phyloP scores from a whole-genome alignment of 2,888 invertebrate species.

The Hemaris fuciformis region DNA sequence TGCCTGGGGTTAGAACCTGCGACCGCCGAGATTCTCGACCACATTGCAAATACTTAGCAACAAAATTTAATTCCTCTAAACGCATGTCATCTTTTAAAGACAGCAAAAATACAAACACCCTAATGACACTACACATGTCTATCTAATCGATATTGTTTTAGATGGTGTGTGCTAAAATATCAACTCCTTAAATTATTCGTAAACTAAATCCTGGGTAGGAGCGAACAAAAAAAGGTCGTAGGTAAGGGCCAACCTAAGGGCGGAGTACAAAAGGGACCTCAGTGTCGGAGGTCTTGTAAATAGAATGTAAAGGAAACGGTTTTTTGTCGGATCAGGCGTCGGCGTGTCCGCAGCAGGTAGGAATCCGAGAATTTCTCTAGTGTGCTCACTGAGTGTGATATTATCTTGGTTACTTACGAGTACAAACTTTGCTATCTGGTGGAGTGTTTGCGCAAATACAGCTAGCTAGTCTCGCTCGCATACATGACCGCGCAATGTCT shows the following conservation, averaged over 20 bases:
- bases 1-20: no score
- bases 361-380: conserved; percentile 46
- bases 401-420: conserved; percentile 63
- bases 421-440: conserved; percentile 68
- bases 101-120: not conserved
- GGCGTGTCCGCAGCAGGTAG: conserved; percentile 61
- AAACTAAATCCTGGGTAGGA: conserved; percentile 41
- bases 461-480: conserved; percentile 57
- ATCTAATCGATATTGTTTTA: conserved; percentile 5
- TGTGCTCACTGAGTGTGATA: conserved; percentile 44
- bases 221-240: conserved; percentile 72
- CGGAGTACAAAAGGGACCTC: conserved; percentile 59
- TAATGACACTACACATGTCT: not conserved
- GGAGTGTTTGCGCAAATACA: conserved; percentile 72
- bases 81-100: not conserved
- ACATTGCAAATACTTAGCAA: no score
- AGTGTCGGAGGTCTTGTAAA: conserved; percentile 78
- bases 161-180: conserved; percentile 8
- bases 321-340: conserved; percentile 51
- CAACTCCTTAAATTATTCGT: conserved; percentile 9
- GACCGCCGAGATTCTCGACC: no score
- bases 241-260: conserved; percentile 45
- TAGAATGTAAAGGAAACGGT: conserved; percentile 72
- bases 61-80: not conserved
- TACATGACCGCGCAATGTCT: conserved; percentile 53